phyloP scores from a whole-genome alignment of 2,888 invertebrate species.

The Sarcophaga subvicina region DNA sequence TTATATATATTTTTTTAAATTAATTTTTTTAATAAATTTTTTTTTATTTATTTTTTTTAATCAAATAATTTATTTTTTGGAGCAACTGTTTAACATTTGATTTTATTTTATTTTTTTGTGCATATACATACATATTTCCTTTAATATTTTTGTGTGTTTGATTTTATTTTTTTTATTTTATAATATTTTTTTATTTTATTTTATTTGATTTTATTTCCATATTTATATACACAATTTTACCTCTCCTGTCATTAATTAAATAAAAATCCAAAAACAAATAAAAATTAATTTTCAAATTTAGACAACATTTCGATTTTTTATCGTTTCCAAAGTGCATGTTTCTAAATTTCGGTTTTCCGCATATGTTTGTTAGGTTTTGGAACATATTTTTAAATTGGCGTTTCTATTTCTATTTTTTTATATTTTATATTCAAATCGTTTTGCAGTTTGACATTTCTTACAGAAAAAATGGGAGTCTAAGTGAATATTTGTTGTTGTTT shows the following conservation, averaged over 20 bases:
- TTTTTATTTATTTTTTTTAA: constrained; percentile 3
- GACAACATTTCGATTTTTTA: constrained; percentile 57
- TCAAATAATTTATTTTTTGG: constrained; percentile 68
- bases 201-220: constrained; percentile 12
- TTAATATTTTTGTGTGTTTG: constrained; percentile 36
- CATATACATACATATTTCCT: constrained; percentile 34
- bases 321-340: neutral
- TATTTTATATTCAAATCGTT: neutral
- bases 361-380: constrained; percentile 18
- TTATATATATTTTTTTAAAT: neutral
- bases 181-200: constrained; percentile 16
- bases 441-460: no score
- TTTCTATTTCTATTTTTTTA: constrained; percentile 32
- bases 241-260: neutral
- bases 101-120: neutral
- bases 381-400: constrained; percentile 13
- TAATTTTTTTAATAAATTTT: neutral
- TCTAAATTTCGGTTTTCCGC: neutral
- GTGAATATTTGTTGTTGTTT: constrained; percentile 39
- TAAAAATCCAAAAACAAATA: constrained; percentile 47
- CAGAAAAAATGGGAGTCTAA: neutral
- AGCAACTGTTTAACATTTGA: constrained; percentile 76
- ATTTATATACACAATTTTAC: constrained; percentile 53
- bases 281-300: constrained; percentile 58
- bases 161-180: neutral